Percentiles rank a stretch among this genome's conserved stretches.
These are phyloP conservation scores for Xanthorhoe spadicearia DNA, from an alignment of 2,888 invertebrate species.

Conservation along the genomic window DNA sequence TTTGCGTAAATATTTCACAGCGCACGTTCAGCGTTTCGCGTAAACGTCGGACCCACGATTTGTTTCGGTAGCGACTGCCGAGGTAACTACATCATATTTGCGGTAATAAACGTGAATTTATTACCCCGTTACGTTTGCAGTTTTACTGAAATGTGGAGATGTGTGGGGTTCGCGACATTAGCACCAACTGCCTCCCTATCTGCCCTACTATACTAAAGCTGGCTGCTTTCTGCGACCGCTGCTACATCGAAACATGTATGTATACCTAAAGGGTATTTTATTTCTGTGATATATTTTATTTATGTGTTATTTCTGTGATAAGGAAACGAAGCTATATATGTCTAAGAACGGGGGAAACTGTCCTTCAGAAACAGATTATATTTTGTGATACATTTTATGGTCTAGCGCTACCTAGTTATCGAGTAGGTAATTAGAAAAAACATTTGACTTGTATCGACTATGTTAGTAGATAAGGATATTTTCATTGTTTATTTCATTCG, in stretches of 20 bases:
- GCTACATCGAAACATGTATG: neutral
- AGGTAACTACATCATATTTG: slow-evolving; percentile 74
- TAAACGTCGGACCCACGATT: slow-evolving; percentile 70
- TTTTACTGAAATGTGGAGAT: slow-evolving; percentile 80
- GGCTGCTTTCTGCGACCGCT: neutral
- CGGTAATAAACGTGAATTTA: slow-evolving; percentile 83
- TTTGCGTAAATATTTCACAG: slow-evolving; percentile 74
- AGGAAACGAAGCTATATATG: too few relatives aligned
- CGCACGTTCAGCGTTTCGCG: slow-evolving; percentile 64
- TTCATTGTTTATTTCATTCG: too few relatives aligned
- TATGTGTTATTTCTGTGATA: too few relatives aligned
- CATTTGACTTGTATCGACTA: too few relatives aligned
- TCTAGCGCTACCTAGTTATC: too few relatives aligned
- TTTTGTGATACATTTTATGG: too few relatives aligned
- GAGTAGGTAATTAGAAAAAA: too few relatives aligned
- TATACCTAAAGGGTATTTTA: too few relatives aligned
- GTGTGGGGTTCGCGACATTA: slow-evolving; percentile 70
- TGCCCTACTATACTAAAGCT: slow-evolving; percentile 33
- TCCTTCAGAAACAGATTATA: too few relatives aligned
- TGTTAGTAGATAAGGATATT: too few relatives aligned
- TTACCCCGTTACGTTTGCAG: slow-evolving; percentile 80
- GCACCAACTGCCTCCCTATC: slow-evolving; percentile 61
- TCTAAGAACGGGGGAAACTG: too few relatives aligned
- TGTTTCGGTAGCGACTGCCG: slow-evolving; percentile 73
- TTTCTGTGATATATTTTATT: too few relatives aligned